phyloP scores from a whole-genome alignment of 2,888 invertebrate species.

The Graphium colonna region DNA sequence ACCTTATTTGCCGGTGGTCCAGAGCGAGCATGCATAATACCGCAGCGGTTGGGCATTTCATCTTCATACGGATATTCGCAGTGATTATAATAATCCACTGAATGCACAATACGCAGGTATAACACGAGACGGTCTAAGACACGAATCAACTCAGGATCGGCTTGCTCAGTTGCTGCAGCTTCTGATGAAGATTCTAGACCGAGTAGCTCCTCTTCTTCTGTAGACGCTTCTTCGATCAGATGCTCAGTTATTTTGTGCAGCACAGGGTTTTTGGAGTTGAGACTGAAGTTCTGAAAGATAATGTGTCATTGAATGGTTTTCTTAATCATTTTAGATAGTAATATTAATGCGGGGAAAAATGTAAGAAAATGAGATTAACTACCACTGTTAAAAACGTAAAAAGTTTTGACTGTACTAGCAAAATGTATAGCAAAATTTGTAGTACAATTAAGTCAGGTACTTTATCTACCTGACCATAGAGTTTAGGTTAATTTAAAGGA shows the following conservation, averaged over 20 bases:
- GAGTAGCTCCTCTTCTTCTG: conserved; percentile 97
- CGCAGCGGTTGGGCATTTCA: conserved; percentile 99
- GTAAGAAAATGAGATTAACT: too few relatives aligned
- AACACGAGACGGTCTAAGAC: conserved; percentile 91
- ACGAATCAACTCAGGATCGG: conserved; percentile 74
- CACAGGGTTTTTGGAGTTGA: conserved; percentile 94
- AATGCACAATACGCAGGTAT: conserved; percentile 97
- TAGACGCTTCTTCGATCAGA: conserved; percentile 98
- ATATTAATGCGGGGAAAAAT: too few relatives aligned
- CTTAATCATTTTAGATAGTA: too few relatives aligned
- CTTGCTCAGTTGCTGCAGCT: conserved; percentile 44
- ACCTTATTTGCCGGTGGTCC: conserved; percentile 91
- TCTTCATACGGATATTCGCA: conserved; percentile 99
- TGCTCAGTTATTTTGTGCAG: conserved; percentile 98
- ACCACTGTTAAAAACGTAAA: too few relatives aligned
- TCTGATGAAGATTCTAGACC: conserved; percentile 80
- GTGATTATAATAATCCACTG: conserved; percentile 99
- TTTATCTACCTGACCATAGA: too few relatives aligned
- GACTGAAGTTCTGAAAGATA: conserved; percentile 79
- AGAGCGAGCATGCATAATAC: conserved; percentile 98
- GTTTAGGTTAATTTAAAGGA: too few relatives aligned
- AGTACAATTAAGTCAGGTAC: too few relatives aligned
- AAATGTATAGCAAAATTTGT: too few relatives aligned
- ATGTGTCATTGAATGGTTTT: too few relatives aligned
- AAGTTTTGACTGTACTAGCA: too few relatives aligned